phyloP scores from a whole-genome alignment of 2,888 invertebrate species.

The Eustalomyia histrio region DNA sequence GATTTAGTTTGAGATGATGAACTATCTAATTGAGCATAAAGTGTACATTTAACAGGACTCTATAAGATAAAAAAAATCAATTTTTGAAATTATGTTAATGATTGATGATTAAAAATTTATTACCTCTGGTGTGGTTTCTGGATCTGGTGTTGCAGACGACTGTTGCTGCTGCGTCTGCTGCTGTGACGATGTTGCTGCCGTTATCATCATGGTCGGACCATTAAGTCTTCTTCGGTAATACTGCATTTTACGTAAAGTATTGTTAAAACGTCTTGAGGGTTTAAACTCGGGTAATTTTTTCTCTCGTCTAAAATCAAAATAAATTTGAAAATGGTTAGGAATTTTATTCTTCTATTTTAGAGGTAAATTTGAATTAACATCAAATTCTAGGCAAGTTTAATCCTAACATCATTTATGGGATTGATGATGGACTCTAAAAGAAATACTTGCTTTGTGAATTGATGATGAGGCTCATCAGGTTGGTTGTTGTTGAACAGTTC shows the following conservation, averaged over 20 bases:
- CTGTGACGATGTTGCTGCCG: slow-evolving; percentile 64
- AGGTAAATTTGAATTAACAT: no score
- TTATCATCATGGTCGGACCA: slow-evolving; percentile 67
- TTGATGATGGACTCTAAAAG: no score
- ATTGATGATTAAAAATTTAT: slow-evolving; percentile 19
- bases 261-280: slow-evolving; percentile 76
- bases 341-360: no score
- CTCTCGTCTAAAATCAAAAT: slow-evolving; percentile 72
- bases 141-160: slow-evolving; percentile 78
- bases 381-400: no score
- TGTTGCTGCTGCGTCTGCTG: slow-evolving; percentile 72
- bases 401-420: no score
- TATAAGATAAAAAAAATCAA: slow-evolving; percentile 68
- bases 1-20: slow-evolving; percentile 81
- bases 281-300: slow-evolving; percentile 78
- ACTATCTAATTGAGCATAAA: slow-evolving; percentile 82
- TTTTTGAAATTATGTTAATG: neutral
- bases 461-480: no score
- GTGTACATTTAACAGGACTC: slow-evolving; percentile 82
- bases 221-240: slow-evolving; percentile 77
- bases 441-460: no score
- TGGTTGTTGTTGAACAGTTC: no score
- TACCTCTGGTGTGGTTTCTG: slow-evolving; percentile 80
- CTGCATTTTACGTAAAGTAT: slow-evolving; percentile 78
- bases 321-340: neutral